Evolutionary conservation across 2,797 vertebrate genomes (phyloP).

Genomic region (Nannoperca obscura): DNA sequence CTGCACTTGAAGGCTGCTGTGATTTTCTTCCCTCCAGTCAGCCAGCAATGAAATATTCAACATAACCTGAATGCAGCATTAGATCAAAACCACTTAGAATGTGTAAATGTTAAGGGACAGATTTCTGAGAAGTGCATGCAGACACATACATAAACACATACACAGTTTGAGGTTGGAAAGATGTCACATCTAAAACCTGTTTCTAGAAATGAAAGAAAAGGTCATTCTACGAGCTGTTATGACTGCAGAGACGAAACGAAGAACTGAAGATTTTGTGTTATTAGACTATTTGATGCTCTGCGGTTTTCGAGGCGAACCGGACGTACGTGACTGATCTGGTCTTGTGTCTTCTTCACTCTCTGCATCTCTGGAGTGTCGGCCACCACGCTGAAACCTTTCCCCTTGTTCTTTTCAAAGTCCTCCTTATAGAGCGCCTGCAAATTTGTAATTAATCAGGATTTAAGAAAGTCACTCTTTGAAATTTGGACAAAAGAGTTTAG

Average conservation of each 20-base stretch:
- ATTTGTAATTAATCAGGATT: slow-evolving; percentile 22
- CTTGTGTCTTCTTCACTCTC: slow-evolving; percentile 92
- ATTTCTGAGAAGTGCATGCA: neutral
- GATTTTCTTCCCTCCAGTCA: neutral
- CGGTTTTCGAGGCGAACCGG: neutral
- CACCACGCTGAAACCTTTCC: slow-evolving; percentile 92
- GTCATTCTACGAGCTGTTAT: neutral
- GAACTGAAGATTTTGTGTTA: neutral
- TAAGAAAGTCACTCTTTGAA: slow-evolving; percentile 2
- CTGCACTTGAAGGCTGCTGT: too few relatives aligned
- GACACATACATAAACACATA: slow-evolving; percentile 22
- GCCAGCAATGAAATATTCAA: neutral
- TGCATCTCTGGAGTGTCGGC: slow-evolving; percentile 92
- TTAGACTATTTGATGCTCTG: neutral
- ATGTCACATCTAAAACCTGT: neutral
- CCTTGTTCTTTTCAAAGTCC: slow-evolving; percentile 94
- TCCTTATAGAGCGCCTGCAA: slow-evolving; percentile 93
- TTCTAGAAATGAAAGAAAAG: neutral
- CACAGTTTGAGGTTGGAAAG: slow-evolving; percentile 7
- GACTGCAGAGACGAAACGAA: neutral
- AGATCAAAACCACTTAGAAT: neutral
- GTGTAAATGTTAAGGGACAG: neutral
- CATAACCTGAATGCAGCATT: slow-evolving; percentile 39
- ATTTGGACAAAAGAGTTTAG: neutral
- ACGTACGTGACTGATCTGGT: slow-evolving; percentile 91